Evolutionary conservation across 2,888 invertebrate genomes (phyloP).

Genomic region (Ariolimax columbianus): DNA sequence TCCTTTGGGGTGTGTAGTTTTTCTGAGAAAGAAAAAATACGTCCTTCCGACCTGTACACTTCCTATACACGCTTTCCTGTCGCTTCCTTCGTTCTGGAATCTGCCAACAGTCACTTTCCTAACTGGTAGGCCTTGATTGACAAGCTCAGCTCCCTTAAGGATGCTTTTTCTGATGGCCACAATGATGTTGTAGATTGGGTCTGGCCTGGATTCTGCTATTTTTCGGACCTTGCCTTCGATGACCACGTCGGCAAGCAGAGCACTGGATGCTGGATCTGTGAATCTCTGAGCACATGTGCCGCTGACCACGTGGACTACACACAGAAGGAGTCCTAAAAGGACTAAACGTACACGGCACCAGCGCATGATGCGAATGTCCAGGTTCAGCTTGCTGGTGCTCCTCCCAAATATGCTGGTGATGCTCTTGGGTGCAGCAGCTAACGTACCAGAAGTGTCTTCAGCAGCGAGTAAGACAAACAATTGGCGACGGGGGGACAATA

Average conservation of each 20-base stretch:
- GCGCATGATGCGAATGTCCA: background rate
- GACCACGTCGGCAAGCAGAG: constrained; percentile 49
- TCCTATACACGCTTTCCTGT: constrained; percentile 34
- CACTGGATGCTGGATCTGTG: constrained; percentile 45
- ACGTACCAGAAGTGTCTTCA: background rate
- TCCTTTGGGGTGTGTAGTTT: constrained; percentile 41
- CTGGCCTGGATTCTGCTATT: background rate
- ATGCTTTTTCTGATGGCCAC: constrained; percentile 47
- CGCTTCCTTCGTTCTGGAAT: background rate
- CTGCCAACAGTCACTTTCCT: constrained; percentile 37
- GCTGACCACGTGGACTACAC: constrained; percentile 35
- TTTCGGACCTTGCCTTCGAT: constrained; percentile 49
- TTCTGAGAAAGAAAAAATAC: constrained; percentile 50
- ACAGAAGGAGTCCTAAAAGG: constrained; percentile 32
- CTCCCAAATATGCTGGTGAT: background rate
- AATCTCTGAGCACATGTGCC: constrained; percentile 36
- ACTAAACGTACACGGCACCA: constrained; percentile 44
- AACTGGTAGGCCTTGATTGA: constrained; percentile 26
- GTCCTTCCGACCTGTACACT: constrained; percentile 40
- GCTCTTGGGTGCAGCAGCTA: background rate
- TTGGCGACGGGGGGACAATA: background rate
- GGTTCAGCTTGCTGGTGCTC: background rate
- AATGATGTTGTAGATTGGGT: constrained; percentile 38
- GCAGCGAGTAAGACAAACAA: background rate
- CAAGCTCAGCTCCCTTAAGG: constrained; percentile 42